phyloP scores from a whole-genome alignment of 2,797 vertebrate genomes.

The Myioborus miniatus region DNA sequence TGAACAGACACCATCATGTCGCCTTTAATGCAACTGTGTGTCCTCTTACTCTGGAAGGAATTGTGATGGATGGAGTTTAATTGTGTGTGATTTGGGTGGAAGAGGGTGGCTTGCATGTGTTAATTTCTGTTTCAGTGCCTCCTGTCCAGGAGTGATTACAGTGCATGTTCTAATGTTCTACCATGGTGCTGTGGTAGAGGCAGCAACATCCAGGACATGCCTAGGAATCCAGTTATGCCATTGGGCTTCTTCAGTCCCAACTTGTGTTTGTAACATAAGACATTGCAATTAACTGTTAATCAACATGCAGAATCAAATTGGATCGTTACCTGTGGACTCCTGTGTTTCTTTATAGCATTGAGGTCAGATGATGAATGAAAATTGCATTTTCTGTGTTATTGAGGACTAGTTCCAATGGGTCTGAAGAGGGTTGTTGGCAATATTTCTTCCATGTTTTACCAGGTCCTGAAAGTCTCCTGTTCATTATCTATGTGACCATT shows the following conservation, averaged over 20 bases:
- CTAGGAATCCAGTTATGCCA: neutral
- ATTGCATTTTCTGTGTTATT: neutral
- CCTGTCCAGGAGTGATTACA: neutral
- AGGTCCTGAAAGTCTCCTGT: neutral
- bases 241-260: neutral
- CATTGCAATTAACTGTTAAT: conserved; percentile 8
- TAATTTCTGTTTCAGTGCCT: neutral
- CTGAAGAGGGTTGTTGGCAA: neutral
- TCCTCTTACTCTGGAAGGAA: neutral
- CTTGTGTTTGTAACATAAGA: conserved; percentile 13
- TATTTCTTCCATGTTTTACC: neutral
- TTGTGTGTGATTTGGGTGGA: neutral
- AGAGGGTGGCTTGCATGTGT: conserved; percentile 11
- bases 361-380: neutral
- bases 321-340: neutral
- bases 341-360: conserved; percentile 16
- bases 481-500: neutral
- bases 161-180: neutral
- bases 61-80: neutral
- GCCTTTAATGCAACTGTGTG: neutral
- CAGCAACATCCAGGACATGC: conserved; percentile 15
- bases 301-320: conserved; percentile 19
- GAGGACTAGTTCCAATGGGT: neutral
- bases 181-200: neutral
- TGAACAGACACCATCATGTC: neutral